phyloP scores from a whole-genome alignment of 2,113 vertebrate species.

The Gopherus flavomarginatus region DNA sequence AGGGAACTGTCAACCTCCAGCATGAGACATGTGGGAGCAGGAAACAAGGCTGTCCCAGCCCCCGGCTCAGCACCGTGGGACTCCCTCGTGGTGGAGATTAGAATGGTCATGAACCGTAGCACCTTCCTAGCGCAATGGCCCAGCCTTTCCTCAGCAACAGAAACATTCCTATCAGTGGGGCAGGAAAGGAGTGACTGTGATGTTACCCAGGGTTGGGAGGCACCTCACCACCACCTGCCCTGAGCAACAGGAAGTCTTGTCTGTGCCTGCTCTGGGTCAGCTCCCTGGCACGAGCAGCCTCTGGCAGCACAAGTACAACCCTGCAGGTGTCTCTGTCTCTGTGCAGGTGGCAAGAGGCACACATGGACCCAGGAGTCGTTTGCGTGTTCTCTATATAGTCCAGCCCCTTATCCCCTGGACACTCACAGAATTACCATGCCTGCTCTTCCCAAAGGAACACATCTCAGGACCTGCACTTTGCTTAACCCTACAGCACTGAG shows the following conservation, averaged over 20 bases:
- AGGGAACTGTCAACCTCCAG: not conserved
- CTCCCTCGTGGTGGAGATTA: not conserved
- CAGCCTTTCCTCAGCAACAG: not conserved
- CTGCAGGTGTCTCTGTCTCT: too few species aligned
- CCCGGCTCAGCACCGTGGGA: not conserved
- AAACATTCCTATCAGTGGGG: not conserved
- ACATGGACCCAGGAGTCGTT: too few species aligned
- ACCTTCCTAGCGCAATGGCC: not conserved
- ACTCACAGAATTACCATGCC: not conserved
- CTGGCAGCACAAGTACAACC: too few species aligned
- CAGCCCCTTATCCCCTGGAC: not conserved
- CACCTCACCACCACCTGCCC: not conserved
- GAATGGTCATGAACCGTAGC: not conserved
- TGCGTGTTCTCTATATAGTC: not conserved
- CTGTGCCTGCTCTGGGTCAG: too few species aligned
- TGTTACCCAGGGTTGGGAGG: not conserved
- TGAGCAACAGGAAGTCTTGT: too few species aligned
- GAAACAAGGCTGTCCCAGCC: not conserved
- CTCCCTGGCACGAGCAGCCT: too few species aligned
- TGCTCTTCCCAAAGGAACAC: not conserved
- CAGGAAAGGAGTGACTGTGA: not conserved
- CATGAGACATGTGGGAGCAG: not conserved
- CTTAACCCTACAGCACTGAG: too few species aligned
- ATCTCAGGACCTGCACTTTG: not conserved
- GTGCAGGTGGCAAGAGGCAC: too few species aligned